These are phyloP conservation scores for Sepioteuthis lessoniana DNA, from an alignment of 2,888 invertebrate species.

Conservation along the genomic window DNA sequence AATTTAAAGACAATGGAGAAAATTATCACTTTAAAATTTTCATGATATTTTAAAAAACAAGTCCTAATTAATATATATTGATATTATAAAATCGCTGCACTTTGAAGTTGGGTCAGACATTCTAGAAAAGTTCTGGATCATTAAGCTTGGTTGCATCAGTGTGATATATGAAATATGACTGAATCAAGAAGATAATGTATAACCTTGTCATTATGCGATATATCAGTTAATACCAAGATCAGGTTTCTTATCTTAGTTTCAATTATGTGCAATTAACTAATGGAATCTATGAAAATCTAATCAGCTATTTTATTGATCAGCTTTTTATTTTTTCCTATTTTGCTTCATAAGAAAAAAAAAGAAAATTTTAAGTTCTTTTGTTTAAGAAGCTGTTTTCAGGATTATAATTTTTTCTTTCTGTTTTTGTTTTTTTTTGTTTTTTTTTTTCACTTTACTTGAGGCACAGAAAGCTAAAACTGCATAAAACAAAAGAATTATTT, in stretches of 20 bases:
- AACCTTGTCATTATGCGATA: neutral
- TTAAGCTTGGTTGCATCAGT: neutral
- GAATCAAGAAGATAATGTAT: neutral
- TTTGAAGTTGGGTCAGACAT: neutral
- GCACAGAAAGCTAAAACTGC: neutral
- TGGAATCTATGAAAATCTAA: conserved; percentile 9
- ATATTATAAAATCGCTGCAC: neutral
- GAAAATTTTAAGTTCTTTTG: neutral
- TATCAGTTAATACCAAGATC: neutral
- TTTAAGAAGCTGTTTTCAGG: neutral
- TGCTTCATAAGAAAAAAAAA: neutral
- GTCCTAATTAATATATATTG: neutral
- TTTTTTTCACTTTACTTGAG: neutral
- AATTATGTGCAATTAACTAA: neutral
- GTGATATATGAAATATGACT: neutral
- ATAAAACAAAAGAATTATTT: neutral
- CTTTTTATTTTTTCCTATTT: neutral
- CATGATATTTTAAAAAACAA: no score
- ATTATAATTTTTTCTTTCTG: neutral
- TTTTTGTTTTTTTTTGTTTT: no score
- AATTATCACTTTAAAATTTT: no score
- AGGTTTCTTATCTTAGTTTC: neutral
- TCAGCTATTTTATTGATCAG: neutral
- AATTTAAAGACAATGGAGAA: no score
- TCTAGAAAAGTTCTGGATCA: neutral